phyloP scores from a whole-genome alignment of 2,797 vertebrate species.

The Avahi laniger region DNA sequence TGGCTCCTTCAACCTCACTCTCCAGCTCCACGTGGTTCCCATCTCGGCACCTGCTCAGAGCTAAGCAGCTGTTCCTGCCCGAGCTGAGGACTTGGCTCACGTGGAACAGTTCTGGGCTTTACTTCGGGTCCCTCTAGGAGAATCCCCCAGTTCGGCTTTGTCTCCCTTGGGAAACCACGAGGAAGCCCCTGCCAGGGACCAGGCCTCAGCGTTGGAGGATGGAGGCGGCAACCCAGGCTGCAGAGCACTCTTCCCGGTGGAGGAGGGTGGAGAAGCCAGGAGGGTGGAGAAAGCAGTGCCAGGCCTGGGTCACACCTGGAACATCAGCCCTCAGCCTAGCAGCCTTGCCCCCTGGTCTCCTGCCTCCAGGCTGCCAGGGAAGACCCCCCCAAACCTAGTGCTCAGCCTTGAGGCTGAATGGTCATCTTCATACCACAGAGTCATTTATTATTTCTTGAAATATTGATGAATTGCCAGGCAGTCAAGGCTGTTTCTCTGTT shows the following conservation, averaged over 20 bases:
- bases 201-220: not conserved
- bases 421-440: not conserved
- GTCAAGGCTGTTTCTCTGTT: not conserved
- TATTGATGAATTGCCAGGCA: not conserved
- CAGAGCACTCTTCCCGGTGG: not conserved
- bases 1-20: not conserved
- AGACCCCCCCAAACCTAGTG: not conserved
- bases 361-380: not conserved
- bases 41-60: not conserved
- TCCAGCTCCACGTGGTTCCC: not conserved
- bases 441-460: conserved; percentile 37
- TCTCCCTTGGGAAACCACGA: not conserved
- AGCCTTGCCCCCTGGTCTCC: not conserved
- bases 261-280: not conserved
- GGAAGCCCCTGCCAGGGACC: not conserved
- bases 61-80: not conserved
- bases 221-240: not conserved
- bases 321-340: not conserved
- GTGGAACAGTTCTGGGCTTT: not conserved
- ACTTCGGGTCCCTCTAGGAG: not conserved
- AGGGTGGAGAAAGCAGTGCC: not conserved
- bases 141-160: not conserved
- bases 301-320: not conserved
- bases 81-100: not conserved
- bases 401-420: not conserved